A percentile compares a stretch with the other conserved stretches of the same genome.
phyloP scores from a whole-genome alignment of 2,888 invertebrate genomes.

The Strigamia maritima region DNA sequence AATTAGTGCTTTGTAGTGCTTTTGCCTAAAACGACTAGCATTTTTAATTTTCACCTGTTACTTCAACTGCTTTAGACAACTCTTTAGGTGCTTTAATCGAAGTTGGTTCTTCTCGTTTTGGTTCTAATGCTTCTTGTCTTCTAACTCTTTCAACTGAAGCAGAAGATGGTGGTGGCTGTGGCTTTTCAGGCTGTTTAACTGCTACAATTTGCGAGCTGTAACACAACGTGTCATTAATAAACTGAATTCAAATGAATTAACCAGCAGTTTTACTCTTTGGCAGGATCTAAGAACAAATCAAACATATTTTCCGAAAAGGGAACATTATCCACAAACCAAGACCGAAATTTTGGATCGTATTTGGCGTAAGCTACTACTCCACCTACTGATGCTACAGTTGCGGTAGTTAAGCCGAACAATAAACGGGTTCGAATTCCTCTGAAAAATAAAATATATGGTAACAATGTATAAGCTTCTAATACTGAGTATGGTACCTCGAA shows the following conservation, averaged over 20 bases:
- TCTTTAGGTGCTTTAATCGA: background rate
- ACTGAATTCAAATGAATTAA: background rate
- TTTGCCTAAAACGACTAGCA: no score
- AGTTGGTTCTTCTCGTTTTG: background rate
- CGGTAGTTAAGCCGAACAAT: conserved; percentile 46
- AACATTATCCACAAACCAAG: conserved; percentile 63
- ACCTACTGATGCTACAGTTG: conserved; percentile 45
- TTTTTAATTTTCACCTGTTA: background rate
- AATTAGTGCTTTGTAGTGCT: no score
- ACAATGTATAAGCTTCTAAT: background rate
- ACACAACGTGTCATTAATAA: background rate
- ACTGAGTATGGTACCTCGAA: background rate
- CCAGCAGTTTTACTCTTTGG: background rate
- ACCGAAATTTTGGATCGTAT: conserved; percentile 65
- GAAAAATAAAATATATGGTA: background rate
- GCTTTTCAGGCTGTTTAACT: background rate
- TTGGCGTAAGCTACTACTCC: conserved; percentile 58
- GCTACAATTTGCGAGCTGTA: background rate
- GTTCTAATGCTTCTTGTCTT: background rate
- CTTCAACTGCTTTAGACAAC: background rate
- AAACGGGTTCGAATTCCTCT: conserved; percentile 37
- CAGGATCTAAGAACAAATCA: conserved; percentile 41
- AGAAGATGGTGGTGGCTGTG: background rate
- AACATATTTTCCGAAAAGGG: conserved; percentile 56
- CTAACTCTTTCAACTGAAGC: background rate